Evolutionary conservation across 2,888 invertebrate species (phyloP), one percentile per base, ranked within the genome.

Genomic region (Sarcophaga subvicina): DNA sequence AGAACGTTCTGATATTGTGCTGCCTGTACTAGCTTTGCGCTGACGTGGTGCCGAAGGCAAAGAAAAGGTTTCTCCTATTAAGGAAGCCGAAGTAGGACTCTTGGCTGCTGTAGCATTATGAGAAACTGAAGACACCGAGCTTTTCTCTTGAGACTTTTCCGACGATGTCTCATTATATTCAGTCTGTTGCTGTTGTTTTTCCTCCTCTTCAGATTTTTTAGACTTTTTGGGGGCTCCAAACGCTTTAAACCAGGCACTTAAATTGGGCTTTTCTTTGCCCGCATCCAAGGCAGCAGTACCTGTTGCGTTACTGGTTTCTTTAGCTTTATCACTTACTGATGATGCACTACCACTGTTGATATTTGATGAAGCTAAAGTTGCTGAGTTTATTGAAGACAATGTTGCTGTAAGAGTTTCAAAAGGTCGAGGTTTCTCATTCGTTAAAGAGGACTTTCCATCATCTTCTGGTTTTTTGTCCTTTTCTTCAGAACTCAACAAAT

Each of bases 211-310:
- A 1, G 93, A 91, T 91, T 96, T 97, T 91, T 96, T 96, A 70
- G 94, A 92, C 85, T 95, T 95, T 93, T 97, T 97, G 0, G 98
- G 98, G 0, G 97, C 96, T 12, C 98, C 98, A 91, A 98, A 98
- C 0, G 98, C 98, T 93, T 97, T 98, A 88, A 98, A 97, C 98
- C 98, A 98, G 47, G 97, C 98, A 91, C 97, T 98, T 80, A 97
- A 94, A 93, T 98, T 97, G 1, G 98, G 98, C 75, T 92, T 92
- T 77, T 91, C 91, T 70, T 89, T 89, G 11, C 37, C 37, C 2
- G 86, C 20, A 10, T 81, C 70, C 3, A 81, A 66, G 3, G 67
- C 62, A 54, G 71, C 3, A 10, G 76, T 0, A n/a, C 63, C 71
- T 0, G 70, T 69, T 0, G 83, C 25, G 2, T 86, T 81, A 0